phyloP scores from a whole-genome alignment of 2,113 vertebrate species.

The Galeopterus variegatus region DNA sequence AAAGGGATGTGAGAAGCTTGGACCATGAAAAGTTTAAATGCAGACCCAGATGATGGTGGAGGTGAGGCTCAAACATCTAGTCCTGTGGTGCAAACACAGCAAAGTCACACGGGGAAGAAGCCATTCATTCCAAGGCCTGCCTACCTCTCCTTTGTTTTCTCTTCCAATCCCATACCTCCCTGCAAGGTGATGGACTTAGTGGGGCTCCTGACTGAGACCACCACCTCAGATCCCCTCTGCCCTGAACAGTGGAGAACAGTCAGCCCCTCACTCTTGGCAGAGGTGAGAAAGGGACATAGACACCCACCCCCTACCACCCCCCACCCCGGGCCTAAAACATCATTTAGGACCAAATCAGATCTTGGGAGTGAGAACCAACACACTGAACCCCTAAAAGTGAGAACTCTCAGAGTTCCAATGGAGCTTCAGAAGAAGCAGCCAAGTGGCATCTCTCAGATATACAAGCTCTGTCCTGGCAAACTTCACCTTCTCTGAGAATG shows the following conservation, averaged over 20 bases:
- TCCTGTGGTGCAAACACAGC: neutral
- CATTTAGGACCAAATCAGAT: conserved; percentile 23
- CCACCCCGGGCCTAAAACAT: neutral
- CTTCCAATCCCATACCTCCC: neutral
- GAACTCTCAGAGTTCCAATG: neutral
- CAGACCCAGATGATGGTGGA: neutral
- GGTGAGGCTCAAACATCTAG: neutral
- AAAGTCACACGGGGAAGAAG: neutral
- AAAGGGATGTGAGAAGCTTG: neutral
- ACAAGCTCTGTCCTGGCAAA: neutral
- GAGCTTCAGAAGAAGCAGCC: neutral
- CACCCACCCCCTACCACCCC: too few species aligned
- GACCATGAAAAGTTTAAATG: conserved; percentile 22
- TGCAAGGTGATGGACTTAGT: neutral
- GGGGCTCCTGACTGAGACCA: neutral
- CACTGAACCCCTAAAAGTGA: conserved; percentile 28
- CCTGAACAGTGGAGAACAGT: neutral
- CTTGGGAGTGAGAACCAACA: neutral
- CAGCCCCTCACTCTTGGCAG: neutral
- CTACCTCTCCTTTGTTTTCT: neutral
- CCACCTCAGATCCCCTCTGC: neutral
- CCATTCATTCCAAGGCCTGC: neutral
- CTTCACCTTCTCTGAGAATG: neutral
- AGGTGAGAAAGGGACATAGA: neutral
- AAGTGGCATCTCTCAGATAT: neutral